A percentile compares a stretch with the other conserved stretches of the same genome.
These are phyloP conservation scores for Mya arenaria DNA, from an alignment of 1,140 invertebrate species.

Conservation along the genomic window DNA sequence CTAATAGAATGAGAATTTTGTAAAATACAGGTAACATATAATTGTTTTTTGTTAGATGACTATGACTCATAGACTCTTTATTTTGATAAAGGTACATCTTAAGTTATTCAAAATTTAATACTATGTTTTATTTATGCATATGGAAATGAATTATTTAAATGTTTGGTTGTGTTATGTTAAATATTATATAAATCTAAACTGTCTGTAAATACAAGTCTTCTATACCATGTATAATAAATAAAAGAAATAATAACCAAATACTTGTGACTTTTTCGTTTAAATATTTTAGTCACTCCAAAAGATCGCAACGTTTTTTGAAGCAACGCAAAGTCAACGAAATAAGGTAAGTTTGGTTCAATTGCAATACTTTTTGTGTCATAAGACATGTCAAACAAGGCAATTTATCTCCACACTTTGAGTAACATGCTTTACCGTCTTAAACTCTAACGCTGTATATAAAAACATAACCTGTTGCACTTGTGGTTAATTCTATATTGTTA, in stretches of 20 bases:
- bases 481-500: neutral
- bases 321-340: no score
- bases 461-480: no score
- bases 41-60: neutral
- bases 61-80: neutral
- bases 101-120: neutral
- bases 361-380: no score
- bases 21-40: neutral
- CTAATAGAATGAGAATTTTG: neutral
- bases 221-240: no score
- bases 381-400: neutral
- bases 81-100: neutral
- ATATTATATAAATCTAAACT: neutral
- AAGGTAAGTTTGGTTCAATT: no score
- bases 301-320: no score
- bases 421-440: neutral
- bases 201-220: neutral
- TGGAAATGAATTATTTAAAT: neutral
- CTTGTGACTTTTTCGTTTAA: no score
- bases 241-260: no score
- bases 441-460: neutral
- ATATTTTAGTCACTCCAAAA: no score
- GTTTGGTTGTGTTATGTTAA: neutral
- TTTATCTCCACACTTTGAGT: neutral
- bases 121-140: neutral